Percentiles rank a stretch among this genome's conserved stretches.
phyloP scores from a whole-genome alignment of 2,888 invertebrate species.

The Caenorhabditis afra region DNA sequence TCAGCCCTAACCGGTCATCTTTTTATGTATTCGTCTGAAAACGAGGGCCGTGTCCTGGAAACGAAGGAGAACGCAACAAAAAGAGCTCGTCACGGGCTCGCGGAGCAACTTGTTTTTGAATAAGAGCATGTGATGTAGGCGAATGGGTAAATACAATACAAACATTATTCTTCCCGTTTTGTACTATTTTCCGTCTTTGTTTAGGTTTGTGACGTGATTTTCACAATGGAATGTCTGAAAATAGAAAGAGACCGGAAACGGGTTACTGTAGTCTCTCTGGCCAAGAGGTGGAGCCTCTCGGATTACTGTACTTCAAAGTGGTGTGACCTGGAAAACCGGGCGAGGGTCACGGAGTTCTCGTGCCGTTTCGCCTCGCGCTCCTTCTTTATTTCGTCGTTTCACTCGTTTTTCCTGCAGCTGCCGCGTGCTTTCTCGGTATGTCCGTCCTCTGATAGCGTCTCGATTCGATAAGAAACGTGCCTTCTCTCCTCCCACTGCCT shows the following conservation, averaged over 20 bases:
- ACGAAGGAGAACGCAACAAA: slow-evolving; percentile 20
- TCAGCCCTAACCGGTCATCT: slow-evolving; percentile 9
- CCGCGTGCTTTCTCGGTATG: slow-evolving; percentile 42
- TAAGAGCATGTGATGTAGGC: not conserved
- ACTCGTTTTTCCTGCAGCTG: no score
- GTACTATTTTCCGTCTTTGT: not conserved
- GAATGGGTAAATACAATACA: not conserved
- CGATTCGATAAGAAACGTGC: not conserved
- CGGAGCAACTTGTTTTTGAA: not conserved
- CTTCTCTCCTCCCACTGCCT: not conserved
- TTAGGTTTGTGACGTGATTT: not conserved
- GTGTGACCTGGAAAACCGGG: no score
- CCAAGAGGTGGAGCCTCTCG: no score
- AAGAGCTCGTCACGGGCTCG: not conserved
- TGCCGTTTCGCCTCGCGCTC: no score
- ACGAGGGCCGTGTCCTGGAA: slow-evolving; percentile 28
- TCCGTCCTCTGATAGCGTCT: slow-evolving; percentile 9
- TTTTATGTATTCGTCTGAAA: slow-evolving; percentile 50
- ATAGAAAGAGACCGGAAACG: not conserved
- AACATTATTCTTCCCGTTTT: not conserved
- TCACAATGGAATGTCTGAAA: not conserved
- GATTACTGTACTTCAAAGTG: no score
- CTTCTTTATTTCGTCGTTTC: no score
- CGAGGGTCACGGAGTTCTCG: no score
- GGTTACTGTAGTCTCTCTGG: no score